These are phyloP conservation scores for Polymixis lichenea DNA, from an alignment of 2,888 invertebrate genomes.

Conservation along the genomic window DNA sequence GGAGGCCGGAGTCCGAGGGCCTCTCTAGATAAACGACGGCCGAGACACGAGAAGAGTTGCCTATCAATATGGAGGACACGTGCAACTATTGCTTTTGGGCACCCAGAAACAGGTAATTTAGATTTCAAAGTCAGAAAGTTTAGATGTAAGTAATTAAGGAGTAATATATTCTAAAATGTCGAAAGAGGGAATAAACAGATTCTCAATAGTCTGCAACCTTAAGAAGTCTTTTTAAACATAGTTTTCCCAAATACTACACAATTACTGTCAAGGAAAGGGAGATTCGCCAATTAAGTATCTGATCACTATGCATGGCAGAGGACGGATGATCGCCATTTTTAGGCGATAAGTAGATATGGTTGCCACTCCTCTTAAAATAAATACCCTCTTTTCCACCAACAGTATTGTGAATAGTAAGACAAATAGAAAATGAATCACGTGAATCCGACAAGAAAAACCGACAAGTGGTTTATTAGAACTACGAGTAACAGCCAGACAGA, in stretches of 20 bases:
- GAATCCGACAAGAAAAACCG: neutral
- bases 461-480: neutral
- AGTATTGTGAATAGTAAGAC: neutral
- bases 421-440: neutral
- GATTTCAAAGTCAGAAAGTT: neutral
- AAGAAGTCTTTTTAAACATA: neutral
- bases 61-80: slow-evolving; percentile 36
- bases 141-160: neutral
- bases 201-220: neutral
- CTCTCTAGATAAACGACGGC: slow-evolving; percentile 66
- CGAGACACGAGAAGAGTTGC: slow-evolving; percentile 24
- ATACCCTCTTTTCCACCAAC: neutral
- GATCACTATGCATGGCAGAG: neutral
- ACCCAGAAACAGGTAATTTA: neutral
- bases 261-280: neutral
- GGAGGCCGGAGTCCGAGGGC: slow-evolving; percentile 26
- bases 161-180: neutral
- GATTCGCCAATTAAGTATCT: neutral
- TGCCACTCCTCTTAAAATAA: neutral
- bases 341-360: neutral
- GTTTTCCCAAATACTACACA: neutral
- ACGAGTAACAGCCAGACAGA: neutral
- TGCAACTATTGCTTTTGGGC: slow-evolving; percentile 12
- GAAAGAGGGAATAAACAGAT: neutral
- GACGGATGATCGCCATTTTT: neutral